These are phyloP conservation scores for Henricia sp. DNA, from an alignment of 53 echinoderm and acorn worm genomes.

Conservation along the genomic window DNA sequence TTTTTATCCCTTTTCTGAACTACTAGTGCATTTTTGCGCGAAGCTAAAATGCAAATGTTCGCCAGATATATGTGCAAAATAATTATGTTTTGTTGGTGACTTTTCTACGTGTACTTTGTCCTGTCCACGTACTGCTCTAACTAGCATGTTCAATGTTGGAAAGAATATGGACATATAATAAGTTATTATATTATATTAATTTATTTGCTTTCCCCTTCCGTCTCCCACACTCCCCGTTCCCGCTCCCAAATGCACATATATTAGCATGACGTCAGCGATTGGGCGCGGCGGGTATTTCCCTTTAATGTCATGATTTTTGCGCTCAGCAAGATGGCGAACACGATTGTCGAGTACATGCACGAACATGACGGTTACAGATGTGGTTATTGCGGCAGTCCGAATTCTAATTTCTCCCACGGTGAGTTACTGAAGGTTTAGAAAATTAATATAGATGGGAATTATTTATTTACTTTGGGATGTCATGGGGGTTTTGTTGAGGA, in stretches of 20 bases:
- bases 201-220: no score
- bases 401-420: slow-evolving; percentile 89
- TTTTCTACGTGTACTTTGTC: no score
- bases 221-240: no score
- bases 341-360: slow-evolving; percentile 83
- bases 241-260: background rate
- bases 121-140: no score
- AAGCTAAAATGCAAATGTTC: no score
- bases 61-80: no score
- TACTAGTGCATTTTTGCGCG: no score
- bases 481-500: background rate
- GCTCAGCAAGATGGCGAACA: slow-evolving; percentile 63
- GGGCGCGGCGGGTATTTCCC: slow-evolving; percentile 20
- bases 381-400: slow-evolving; percentile 85
- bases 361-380: slow-evolving; percentile 85
- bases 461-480: background rate
- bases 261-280: background rate
- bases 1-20: no score
- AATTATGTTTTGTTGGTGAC: no score
- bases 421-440: background rate
- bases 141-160: no score
- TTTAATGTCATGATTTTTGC: background rate
- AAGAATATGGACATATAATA: no score
- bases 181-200: no score
- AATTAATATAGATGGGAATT: background rate